These are phyloP conservation scores for Hippocampus guttulatus DNA, from an alignment of 2,113 vertebrate species.

Conservation along the genomic window DNA sequence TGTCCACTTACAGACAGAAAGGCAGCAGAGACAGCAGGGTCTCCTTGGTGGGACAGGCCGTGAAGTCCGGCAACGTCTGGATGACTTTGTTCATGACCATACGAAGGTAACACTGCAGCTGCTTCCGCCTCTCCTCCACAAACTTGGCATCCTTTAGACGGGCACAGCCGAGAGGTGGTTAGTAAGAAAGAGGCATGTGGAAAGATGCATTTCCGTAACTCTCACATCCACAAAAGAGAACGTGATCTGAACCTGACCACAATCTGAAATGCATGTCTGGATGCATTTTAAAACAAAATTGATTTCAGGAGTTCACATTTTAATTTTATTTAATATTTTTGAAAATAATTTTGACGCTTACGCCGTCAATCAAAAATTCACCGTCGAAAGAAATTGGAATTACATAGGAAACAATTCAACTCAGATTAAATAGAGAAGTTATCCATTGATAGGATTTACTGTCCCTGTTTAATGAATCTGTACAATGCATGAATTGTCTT, in stretches of 20 bases:
- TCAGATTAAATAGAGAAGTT: no score
- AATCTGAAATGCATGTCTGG: no score
- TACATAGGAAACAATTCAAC: no score
- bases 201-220: not conserved
- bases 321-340: not conserved
- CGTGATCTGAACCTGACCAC: no score
- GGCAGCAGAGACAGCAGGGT: conserved; percentile 87
- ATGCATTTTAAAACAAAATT: no score
- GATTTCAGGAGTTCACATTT: not conserved
- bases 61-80: conserved; percentile 89
- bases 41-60: conserved; percentile 86
- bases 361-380: no score
- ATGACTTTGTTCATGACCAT: conserved; percentile 96
- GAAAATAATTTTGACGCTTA: not conserved
- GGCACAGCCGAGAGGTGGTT: not conserved
- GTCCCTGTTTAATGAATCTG: no score
- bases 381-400: no score
- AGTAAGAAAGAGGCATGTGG: not conserved
- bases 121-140: conserved; percentile 92
- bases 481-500: no score
- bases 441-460: no score
- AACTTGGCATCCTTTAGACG: conserved; percentile 88
- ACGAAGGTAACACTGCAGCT: conserved; percentile 90
- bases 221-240: not conserved
- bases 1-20: conserved; percentile 88